Conservation (phyloP, 2,113 vertebrate species). For the Albula glossodonta region DNA sequence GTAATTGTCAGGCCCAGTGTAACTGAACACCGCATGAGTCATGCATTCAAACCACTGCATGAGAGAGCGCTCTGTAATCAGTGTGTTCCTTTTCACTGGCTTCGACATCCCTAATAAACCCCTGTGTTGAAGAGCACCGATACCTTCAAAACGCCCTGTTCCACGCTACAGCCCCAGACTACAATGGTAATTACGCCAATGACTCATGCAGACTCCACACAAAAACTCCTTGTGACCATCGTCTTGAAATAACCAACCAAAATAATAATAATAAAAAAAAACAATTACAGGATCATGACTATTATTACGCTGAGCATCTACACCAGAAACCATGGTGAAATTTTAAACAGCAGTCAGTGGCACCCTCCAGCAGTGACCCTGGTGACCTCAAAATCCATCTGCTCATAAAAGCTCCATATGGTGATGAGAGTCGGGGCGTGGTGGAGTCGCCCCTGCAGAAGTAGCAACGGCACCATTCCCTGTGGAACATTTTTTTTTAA, state of each 20-base stretch:
- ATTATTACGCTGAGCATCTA: neutral
- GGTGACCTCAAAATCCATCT: neutral
- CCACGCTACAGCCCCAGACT: neutral
- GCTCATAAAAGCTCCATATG: neutral
- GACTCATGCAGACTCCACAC: neutral
- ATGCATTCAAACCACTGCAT: neutral
- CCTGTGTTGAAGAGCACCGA: neutral
- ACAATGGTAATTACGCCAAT: neutral
- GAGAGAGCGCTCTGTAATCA: neutral
- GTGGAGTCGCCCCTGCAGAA: neutral
- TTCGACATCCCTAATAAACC: neutral
- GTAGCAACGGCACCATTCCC: no score
- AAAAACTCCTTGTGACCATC: neutral
- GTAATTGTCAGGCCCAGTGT: neutral
- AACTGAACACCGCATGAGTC: neutral
- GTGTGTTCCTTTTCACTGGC: neutral
- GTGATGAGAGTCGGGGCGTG: neutral
- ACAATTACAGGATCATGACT: neutral
- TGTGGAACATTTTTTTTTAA: no score
- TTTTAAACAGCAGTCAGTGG: no score
- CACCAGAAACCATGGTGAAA: neutral
- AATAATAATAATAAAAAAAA: neutral
- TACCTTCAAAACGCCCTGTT: neutral
- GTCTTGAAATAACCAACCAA: neutral
- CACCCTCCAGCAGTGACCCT: neutral